Evolutionary conservation across 1,140 invertebrate species (phyloP), one percentile per base, ranked within the genome.

Genomic region (Drosophila tristis): DNA sequence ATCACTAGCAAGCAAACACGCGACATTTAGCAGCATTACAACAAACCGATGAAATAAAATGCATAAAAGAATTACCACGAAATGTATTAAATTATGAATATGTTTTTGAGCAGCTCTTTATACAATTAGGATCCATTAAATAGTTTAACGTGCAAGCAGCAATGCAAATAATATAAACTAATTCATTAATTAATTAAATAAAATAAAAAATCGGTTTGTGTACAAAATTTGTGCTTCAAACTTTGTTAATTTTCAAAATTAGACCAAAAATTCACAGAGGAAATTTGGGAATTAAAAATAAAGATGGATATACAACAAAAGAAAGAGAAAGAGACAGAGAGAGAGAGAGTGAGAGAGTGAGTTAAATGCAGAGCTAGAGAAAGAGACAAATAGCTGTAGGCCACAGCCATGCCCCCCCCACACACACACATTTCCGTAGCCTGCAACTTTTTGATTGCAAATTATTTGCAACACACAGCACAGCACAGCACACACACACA

Each of bases 391-490:
- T 61, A 75, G 74, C 74, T 75, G n/a, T 26, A 51, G 57, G 72
- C 74, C 42, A 43, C 16, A 53, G 70, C 49, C 78, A 68, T 61
- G 64, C 29, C 51, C 7, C 43, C n/a, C n/a, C 45, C 35, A n/a
- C 20, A 50, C 31, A 58, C 45, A 59, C 29, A 50, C 42, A 56
- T 75, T 78, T 70, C 58, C 58, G 60, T 86, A 58, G 58, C 72
- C 55, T 62, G 81, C 70, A 86, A 86, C 78, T 86, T 86, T 39
- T 86, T 86, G 78, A 86, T 86, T 86, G 81, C 81, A 86, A 87
- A 87, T 86, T 87, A 86, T 87, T 86, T 82, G 81, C 55, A 67
- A 61, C 74, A 78, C 72, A 79, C 48, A 66, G 20, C 51, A 60
- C 48, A 66, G 20, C 51, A 60, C 7, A 31, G 7, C 31, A 56